Base-by-base conservation (phyloP, 1,140 invertebrate genomes). In the Coelopa frigida region DNA sequence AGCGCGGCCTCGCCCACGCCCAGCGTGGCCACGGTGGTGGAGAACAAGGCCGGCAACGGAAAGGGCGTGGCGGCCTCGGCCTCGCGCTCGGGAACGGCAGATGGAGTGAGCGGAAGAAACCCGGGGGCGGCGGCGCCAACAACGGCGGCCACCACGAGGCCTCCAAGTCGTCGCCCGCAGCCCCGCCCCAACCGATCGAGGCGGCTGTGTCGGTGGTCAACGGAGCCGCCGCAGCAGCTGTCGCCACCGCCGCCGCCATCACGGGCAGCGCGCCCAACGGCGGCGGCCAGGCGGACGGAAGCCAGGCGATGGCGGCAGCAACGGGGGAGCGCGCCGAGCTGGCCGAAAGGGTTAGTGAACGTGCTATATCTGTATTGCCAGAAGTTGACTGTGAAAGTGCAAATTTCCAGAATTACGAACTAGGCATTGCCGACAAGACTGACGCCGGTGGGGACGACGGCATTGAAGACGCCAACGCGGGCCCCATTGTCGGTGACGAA, bases 151-250 rank as follows among this genome's bases (percentile, higher is more conserved):
- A n/a, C n/a, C n/a, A n/a, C n/a, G n/a, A n/a, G n/a, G n/a, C n/a
- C n/a, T n/a, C n/a, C n/a, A n/a, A n/a, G n/a, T n/a, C n/a, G n/a
- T 66, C 64, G 0, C 65, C 65, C 0, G 39, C 59, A 39, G 59
- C 64, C 0, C 56, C 64, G 7, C 61, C 55, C 8, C 64, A 63
- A 27, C 65, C 65, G 14, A 66, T 68, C 27, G 65, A 68, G 43
- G 60, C 65, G 7, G 31, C 64, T 3, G 66, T 68, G 14, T 66
- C 65, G 1, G 65, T 68, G 2, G 14, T 68, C 24, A 61, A 67
- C 32, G 3, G 37, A 15, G 29, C n/a, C 37, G 37, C 7, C 8
- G 22, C 55, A 7, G 41, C 40, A 5, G 17, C 41, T 10, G 14
- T 22, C 3, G 26, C 33, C 6, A 36, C 29, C 10, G 20, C 36